Conservation (phyloP, 92 coral and sea anemone species). For the Scolanthus callimorphus region DNA sequence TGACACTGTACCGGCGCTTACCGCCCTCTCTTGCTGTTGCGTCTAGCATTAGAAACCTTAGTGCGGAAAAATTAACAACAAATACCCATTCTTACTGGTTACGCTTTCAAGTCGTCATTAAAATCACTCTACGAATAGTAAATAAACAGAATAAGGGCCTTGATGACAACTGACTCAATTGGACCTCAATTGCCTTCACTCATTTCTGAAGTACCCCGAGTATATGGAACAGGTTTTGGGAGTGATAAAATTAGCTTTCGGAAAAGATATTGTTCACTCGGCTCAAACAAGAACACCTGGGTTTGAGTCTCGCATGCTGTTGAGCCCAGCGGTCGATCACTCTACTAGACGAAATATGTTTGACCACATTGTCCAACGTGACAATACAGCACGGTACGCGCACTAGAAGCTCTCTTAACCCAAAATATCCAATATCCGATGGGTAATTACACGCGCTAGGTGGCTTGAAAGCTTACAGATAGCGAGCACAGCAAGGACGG, state of each 20-base stretch:
- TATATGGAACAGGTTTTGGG: neutral
- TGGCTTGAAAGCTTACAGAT: conserved; percentile 25
- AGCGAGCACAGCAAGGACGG: conserved; percentile 21
- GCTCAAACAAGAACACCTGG: conserved; percentile 11
- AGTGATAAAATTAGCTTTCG: neutral
- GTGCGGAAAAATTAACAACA: conserved; percentile 6
- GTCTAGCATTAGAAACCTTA: neutral
- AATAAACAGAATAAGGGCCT: conserved; percentile 13
- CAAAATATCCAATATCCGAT: conserved; percentile 32
- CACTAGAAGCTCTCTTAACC: conserved; percentile 13
- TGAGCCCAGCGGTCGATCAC: conserved; percentile 16
- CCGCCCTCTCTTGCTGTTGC: neutral
- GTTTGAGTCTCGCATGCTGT: neutral
- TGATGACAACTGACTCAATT: neutral
- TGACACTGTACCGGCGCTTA: too few species aligned
- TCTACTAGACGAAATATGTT: conserved; percentile 33
- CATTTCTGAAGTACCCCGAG: neutral
- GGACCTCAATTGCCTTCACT: neutral
- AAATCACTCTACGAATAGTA: conserved; percentile 19
- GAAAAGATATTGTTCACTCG: neutral
- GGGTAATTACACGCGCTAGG: conserved; percentile 24
- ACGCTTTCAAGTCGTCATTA: conserved; percentile 28
- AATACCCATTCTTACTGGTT: conserved; percentile 10
- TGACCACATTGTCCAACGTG: conserved; percentile 25
- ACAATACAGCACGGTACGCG: conserved; percentile 16